These are phyloP conservation scores for Dynastes maya DNA, from an alignment of 2,888 invertebrate species.

Conservation along the genomic window DNA sequence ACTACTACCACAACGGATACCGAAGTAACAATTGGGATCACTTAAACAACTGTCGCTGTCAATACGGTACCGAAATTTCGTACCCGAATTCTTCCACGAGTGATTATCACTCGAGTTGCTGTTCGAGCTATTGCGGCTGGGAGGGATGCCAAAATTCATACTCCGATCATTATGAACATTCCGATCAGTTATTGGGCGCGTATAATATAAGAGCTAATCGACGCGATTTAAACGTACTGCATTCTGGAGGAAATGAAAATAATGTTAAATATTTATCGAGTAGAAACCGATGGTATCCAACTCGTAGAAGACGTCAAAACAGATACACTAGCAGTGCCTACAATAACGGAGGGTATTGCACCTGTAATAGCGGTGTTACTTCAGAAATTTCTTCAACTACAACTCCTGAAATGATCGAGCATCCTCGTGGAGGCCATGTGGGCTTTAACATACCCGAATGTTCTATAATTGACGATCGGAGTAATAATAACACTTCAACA, in stretches of 20 bases:
- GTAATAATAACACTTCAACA: background rate
- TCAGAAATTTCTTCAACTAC: background rate
- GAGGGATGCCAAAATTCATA: background rate
- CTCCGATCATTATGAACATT: background rate
- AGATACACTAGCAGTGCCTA: too few relatives aligned
- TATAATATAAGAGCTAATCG: background rate
- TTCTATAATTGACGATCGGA: background rate
- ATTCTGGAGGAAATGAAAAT: background rate
- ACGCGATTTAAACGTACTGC: background rate
- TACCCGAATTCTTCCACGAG: background rate
- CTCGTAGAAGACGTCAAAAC: background rate
- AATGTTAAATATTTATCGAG: background rate
- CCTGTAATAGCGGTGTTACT: too few relatives aligned
- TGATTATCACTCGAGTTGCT: background rate
- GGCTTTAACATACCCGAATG: background rate
- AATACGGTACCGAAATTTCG: background rate
- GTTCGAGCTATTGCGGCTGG: background rate
- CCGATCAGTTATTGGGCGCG: too few relatives aligned
- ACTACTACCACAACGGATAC: background rate
- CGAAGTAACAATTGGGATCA: background rate
- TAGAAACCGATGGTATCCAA: background rate
- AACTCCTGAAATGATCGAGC: background rate
- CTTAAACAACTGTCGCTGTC: slow-evolving; percentile 2
- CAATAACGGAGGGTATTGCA: too few relatives aligned
- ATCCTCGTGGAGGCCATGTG: background rate